phyloP scores from a whole-genome alignment of 2,888 invertebrate species.

The Nemotelus pantherinus region DNA sequence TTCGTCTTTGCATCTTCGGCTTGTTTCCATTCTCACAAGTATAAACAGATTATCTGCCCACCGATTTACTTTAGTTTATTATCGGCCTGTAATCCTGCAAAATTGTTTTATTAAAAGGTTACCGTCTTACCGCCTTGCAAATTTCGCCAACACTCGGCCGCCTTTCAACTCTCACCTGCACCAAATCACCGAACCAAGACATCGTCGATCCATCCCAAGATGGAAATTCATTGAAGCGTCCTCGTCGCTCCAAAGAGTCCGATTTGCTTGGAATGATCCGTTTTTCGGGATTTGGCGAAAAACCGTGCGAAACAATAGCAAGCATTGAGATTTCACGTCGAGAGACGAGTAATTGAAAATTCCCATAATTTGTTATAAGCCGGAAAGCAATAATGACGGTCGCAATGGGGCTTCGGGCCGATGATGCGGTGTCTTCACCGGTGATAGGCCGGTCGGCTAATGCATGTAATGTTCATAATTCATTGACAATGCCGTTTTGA shows the following conservation, averaged over 20 bases:
- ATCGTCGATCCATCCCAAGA: neutral
- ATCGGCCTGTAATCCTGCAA: slow-evolving; percentile 58
- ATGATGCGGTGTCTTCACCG: neutral
- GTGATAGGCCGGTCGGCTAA: slow-evolving; percentile 16
- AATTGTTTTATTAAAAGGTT: slow-evolving; percentile 66
- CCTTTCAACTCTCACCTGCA: slow-evolving; percentile 46
- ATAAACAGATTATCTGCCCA: slow-evolving; percentile 66
- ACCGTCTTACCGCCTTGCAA: slow-evolving; percentile 55
- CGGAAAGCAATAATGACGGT: slow-evolving; percentile 43
- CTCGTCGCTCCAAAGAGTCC: slow-evolving; percentile 25
- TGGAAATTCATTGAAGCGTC: slow-evolving; percentile 30
- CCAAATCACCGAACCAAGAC: neutral
- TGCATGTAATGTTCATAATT: slow-evolving; percentile 29
- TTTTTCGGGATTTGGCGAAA: slow-evolving; percentile 32
- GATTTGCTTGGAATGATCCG: neutral
- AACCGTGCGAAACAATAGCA: slow-evolving; percentile 19
- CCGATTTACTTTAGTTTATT: slow-evolving; percentile 59
- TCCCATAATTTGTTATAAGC: slow-evolving; percentile 50
- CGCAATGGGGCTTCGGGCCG: slow-evolving; percentile 22
- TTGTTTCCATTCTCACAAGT: slow-evolving; percentile 52
- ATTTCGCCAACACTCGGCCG: slow-evolving; percentile 60
- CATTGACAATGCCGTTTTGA: slow-evolving; percentile 40
- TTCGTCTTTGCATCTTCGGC: slow-evolving; percentile 27
- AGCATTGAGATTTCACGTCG: slow-evolving; percentile 19
- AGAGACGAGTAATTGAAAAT: slow-evolving; percentile 43